These are phyloP conservation scores for Dolichoris vasculosae DNA, from an alignment of 1,140 invertebrate genomes.

Conservation along the genomic window DNA sequence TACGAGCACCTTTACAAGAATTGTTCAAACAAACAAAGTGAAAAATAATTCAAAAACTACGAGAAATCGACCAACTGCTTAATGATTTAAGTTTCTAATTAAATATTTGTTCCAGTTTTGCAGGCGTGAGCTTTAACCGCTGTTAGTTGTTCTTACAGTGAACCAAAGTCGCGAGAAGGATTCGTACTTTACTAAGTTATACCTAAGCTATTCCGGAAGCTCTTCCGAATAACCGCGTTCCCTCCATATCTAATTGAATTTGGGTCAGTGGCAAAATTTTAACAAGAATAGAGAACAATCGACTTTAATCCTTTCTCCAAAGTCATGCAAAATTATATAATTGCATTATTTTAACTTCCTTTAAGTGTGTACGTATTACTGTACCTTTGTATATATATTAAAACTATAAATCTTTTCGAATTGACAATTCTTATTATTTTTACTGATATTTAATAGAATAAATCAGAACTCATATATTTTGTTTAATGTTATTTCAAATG, in stretches of 20 bases:
- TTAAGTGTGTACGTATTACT: neutral
- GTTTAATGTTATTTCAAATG: neutral
- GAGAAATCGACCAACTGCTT: slow-evolving; percentile 5
- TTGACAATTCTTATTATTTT: neutral
- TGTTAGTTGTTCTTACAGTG: neutral
- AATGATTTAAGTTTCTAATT: slow-evolving; percentile 20
- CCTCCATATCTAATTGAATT: slow-evolving; percentile 36
- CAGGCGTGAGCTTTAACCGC: neutral
- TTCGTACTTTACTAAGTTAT: slow-evolving; percentile 29
- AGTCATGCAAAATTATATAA: neutral
- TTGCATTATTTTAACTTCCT: neutral
- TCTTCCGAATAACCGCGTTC: neutral
- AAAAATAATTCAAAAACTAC: neutral
- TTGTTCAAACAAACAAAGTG: neutral
- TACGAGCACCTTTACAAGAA: neutral
- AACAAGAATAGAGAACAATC: no score
- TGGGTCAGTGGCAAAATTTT: slow-evolving; percentile 38
- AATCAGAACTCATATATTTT: neutral
- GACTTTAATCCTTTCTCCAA: slow-evolving; percentile 17
- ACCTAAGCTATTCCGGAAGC: no score
- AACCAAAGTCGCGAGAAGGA: slow-evolving; percentile 3
- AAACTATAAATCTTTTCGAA: neutral
- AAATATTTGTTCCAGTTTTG: slow-evolving; percentile 36
- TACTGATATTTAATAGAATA: neutral
- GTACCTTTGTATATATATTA: neutral